Evolutionary conservation across 2,113 vertebrate species (phyloP), one percentile per base, ranked within the genome.

Genomic region (Catharus bicknelli): DNA sequence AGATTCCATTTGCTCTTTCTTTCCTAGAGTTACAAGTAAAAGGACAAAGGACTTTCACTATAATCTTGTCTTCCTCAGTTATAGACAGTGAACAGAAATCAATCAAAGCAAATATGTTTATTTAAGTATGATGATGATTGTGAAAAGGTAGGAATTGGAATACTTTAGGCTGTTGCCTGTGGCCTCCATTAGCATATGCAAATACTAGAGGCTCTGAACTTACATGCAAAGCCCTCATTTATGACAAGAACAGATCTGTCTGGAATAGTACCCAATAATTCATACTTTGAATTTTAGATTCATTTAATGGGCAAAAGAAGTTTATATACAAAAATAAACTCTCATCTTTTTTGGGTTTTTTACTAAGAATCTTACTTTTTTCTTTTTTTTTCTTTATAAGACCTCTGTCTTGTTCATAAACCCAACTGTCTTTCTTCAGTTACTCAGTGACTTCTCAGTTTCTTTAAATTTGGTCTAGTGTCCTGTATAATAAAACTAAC

Each of bases 261-360:
- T 10, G 16, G 42, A 70, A 70, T 25, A 66, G 4, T 9, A 70
- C 2, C 11, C 19, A 58, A 63, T 22, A 66, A 45, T 38, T 75
- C 32, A 34, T 21, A 29, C 2, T 22, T 81, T 19, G 10, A 45
- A n/a, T 58, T 78, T 92, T 54, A 38, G 5, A 34, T 48, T 2
- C 12, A 45, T 75, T 61, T 79, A 72, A 47, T 26, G 4, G 2
- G 3, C 2, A 57, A 63, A 81, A 62, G 16, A 77, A 0, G 4
- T 36, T 80, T 78, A n/a, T 11, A 13, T 9, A 42, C 5, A 82
- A 67, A 79, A 67, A 67, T 14, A 1, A 26, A 8, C 4, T 51
- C 12, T 51, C 19, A 6, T 11, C 0, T 5, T 61, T 61, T 27
- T 42, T 7, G 1, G 23, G 2, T 29, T 29, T 20, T n/a, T 57